Conservation (phyloP, 2,797 vertebrate genomes). For the Lycodopsis pacificus region DNA sequence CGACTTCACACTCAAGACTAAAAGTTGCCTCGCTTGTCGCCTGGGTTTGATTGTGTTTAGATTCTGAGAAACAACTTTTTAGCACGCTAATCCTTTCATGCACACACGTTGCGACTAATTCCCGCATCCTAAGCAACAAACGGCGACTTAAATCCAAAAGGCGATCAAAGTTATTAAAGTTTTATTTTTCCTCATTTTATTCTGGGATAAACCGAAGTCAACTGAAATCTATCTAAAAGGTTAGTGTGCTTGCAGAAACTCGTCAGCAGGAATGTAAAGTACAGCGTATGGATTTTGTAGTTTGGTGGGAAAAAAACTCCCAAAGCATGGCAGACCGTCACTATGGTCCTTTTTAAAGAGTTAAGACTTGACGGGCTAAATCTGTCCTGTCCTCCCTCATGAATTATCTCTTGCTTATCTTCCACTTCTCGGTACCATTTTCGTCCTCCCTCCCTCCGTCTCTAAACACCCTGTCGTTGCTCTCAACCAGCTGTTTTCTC, state of each 20-base stretch:
- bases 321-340: neutral
- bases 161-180: too few species aligned
- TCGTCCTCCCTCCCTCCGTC: neutral
- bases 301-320: neutral
- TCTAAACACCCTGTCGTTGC: neutral
- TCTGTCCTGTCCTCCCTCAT: neutral
- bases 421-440: neutral
- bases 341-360: neutral
- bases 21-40: too few species aligned
- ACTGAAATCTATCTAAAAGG: neutral
- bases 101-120: too few species aligned
- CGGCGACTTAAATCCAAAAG: too few species aligned
- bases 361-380: conserved; percentile 3
- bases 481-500: too few species aligned
- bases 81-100: too few species aligned
- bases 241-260: neutral
- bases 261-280: neutral
- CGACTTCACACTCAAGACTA: too few species aligned
- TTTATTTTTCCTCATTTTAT: neutral
- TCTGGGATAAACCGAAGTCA: neutral
- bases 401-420: conserved; percentile 26
- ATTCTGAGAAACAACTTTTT: too few species aligned
- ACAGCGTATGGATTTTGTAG: neutral
- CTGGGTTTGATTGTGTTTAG: too few species aligned
- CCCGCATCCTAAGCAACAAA: too few species aligned